phyloP scores from a whole-genome alignment of 2,113 vertebrate species.

The Syrrhaptes paradoxus region DNA sequence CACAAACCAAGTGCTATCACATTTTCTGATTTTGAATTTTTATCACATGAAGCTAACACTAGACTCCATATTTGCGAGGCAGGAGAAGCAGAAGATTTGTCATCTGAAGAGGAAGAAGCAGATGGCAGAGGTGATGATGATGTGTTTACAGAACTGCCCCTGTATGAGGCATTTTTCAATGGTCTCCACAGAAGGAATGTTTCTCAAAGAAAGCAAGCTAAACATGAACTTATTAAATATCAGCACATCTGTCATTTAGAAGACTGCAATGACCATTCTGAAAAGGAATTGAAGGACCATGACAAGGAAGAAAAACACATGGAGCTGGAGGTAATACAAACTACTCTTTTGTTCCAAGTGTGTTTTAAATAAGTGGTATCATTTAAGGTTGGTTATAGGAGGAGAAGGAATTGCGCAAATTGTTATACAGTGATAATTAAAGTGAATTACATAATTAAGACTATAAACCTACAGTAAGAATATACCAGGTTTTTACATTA shows the following conservation, averaged over 20 bases:
- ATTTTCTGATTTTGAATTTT: constrained; percentile 72
- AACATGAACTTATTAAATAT: constrained; percentile 13
- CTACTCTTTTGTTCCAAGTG: neutral
- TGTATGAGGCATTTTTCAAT: constrained; percentile 12
- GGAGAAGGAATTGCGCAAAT: neutral
- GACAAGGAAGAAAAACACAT: constrained; percentile 64
- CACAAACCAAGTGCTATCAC: constrained; percentile 78
- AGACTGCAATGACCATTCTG: neutral
- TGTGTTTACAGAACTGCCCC: constrained; percentile 70
- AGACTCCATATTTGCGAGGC: constrained; percentile 40
- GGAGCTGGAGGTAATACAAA: constrained; percentile 71
- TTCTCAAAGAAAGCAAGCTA: constrained; percentile 49
- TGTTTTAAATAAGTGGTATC: neutral
- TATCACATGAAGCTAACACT: neutral
- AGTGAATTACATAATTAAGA: neutral
- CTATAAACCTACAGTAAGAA: neutral
- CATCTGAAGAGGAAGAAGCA: constrained; percentile 67
- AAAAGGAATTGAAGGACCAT: constrained; percentile 23
- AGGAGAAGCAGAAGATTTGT: constrained; percentile 62
- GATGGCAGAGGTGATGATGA: constrained; percentile 40
- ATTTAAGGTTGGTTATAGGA: neutral
- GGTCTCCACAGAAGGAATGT: constrained; percentile 19
- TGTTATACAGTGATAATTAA: neutral
- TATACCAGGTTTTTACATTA: neutral
- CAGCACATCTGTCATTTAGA: neutral